These are phyloP conservation scores for Scaptomyza caliginosa DNA, from an alignment of 2,888 invertebrate genomes.

Conservation along the genomic window DNA sequence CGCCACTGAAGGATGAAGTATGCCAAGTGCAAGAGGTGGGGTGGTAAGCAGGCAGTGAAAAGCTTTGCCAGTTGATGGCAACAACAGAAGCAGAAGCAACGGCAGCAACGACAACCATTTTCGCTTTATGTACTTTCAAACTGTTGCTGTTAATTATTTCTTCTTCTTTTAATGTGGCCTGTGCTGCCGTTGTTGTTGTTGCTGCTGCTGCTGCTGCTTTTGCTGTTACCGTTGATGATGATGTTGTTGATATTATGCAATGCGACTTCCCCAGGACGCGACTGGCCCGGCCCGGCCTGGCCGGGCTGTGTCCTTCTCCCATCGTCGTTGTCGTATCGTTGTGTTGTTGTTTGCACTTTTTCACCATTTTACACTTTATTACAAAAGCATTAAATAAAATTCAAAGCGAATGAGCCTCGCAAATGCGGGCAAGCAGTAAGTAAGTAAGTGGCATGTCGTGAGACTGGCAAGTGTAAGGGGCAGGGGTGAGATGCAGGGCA, in stretches of 20 bases:
- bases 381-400: constrained; percentile 80
- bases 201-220: constrained; percentile 63
- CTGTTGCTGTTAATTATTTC: constrained; percentile 79
- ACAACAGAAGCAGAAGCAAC: constrained; percentile 3
- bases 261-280: constrained; percentile 38
- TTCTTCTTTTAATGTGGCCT: constrained; percentile 78
- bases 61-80: constrained; percentile 43
- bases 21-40: not conserved
- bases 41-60: constrained; percentile 2
- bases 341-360: constrained; percentile 75
- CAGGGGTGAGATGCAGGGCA: no score
- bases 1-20: constrained; percentile 33
- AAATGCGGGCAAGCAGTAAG: constrained; percentile 34
- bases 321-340: not conserved
- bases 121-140: constrained; percentile 79
- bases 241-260: constrained; percentile 75
- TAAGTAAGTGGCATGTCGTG: constrained; percentile 18
- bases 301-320: constrained; percentile 13
- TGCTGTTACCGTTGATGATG: constrained; percentile 67
- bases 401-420: constrained; percentile 74
- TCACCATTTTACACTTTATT: constrained; percentile 79
- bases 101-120: constrained; percentile 57
- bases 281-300: not conserved
- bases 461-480: not conserved
- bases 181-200: constrained; percentile 33